Conservation (phyloP, 2,113 vertebrate species). For the Erinaceus europaeus region DNA sequence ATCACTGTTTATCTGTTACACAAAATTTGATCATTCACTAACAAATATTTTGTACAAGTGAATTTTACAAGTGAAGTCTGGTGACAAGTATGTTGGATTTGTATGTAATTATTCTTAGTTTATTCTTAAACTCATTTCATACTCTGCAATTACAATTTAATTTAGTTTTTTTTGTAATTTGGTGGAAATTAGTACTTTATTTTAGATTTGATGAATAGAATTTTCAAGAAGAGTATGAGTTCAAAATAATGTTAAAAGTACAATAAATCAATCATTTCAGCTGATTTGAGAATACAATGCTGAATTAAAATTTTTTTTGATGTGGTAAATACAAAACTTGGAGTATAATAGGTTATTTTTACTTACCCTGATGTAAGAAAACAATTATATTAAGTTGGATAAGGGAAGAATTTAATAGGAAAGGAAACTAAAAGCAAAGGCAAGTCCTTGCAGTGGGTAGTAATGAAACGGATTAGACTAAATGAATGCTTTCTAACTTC, state of each 20-base stretch:
- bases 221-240: too few relatives aligned
- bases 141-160: background rate
- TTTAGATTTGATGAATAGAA: too few relatives aligned
- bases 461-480: background rate
- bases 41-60: too few relatives aligned
- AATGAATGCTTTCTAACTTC: background rate
- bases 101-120: background rate
- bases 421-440: background rate
- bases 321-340: background rate
- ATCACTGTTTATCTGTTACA: background rate
- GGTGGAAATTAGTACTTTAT: too few relatives aligned
- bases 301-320: background rate
- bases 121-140: too few relatives aligned
- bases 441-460: background rate
- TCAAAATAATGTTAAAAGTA: background rate
- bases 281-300: background rate
- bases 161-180: background rate
- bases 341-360: background rate
- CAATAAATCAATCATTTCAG: constrained; percentile 1
- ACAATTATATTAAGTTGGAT: background rate
- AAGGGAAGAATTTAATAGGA: background rate
- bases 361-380: constrained; percentile 8
- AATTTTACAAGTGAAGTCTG: background rate
- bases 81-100: background rate
- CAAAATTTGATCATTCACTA: background rate